Percentiles rank a stretch among this genome's conserved stretches.
Conservation (phyloP, 2,113 vertebrate species). For the Chascanopsetta lugubris region DNA sequence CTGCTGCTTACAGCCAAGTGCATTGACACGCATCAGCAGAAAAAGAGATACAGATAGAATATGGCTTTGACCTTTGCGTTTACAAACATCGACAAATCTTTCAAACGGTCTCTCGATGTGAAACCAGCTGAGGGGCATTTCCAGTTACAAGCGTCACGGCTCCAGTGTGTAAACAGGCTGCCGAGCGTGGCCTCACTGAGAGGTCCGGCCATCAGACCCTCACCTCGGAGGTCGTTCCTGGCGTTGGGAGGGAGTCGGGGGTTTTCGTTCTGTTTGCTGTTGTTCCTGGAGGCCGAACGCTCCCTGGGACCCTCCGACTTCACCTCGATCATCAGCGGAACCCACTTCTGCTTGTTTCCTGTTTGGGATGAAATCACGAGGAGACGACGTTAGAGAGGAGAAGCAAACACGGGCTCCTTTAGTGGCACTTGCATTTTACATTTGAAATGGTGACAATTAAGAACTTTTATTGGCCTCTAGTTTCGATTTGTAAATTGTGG, state of each 20-base stretch:
- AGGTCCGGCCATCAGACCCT: conserved; percentile 10
- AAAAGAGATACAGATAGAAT: no score
- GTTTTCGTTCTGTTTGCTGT: conserved; percentile 89
- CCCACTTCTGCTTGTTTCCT: conserved; percentile 99
- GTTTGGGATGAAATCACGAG: conserved; percentile 40
- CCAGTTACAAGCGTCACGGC: no score
- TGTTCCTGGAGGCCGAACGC: conserved; percentile 92
- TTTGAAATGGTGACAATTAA: background rate
- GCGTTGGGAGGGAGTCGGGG: conserved; percentile 87
- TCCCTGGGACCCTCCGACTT: conserved; percentile 94
- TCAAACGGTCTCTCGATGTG: no score
- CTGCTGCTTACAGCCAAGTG: background rate
- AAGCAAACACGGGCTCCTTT: background rate
- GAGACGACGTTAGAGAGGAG: background rate
- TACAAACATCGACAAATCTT: no score
- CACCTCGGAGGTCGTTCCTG: conserved; percentile 93
- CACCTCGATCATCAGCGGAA: conserved; percentile 97
- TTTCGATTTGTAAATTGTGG: background rate
- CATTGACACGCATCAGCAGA: background rate
- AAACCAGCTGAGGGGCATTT: no score
- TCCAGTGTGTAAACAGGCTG: no score
- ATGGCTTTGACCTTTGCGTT: no score
- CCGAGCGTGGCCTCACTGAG: no score
- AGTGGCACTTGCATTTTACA: background rate
- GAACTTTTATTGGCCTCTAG: background rate